Percentiles rank a stretch among this genome's conserved stretches.
Evolutionary conservation across 2,797 vertebrate species (phyloP).

Genomic region (Silurus aristotelis): DNA sequence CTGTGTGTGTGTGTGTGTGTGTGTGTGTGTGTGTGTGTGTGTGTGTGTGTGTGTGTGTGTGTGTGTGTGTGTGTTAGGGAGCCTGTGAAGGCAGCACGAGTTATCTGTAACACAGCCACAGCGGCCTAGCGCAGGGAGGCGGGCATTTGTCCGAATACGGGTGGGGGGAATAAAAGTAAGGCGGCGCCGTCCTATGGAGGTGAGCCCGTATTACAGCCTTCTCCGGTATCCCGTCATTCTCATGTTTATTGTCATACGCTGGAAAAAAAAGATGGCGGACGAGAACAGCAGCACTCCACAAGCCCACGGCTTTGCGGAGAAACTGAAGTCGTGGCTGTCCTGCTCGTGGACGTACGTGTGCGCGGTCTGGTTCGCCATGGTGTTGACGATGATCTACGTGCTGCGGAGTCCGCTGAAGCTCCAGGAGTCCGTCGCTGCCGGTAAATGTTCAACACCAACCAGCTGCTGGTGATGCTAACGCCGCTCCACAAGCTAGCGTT

Average conservation of each 20-base stretch:
- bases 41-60: no score
- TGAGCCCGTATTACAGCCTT: slow-evolving; percentile 25
- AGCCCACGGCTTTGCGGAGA: slow-evolving; percentile 79
- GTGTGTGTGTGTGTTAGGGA: no score
- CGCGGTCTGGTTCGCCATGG: slow-evolving; percentile 81
- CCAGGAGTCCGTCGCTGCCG: slow-evolving; percentile 87
- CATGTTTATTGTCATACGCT: slow-evolving; percentile 83
- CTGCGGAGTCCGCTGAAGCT: slow-evolving; percentile 90
- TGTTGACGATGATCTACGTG: slow-evolving; percentile 86
- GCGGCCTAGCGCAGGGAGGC: slow-evolving; percentile 13
- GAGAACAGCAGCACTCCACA: slow-evolving; percentile 74
- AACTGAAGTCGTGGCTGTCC: slow-evolving; percentile 81
- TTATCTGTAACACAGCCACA: not conserved
- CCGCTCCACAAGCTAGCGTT: slow-evolving; percentile 3
- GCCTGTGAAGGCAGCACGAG: not conserved
- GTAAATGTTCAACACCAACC: slow-evolving; percentile 71
- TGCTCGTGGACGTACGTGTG: slow-evolving; percentile 87
- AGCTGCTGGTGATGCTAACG: slow-evolving; percentile 16
- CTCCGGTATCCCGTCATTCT: slow-evolving; percentile 72
- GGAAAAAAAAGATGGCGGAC: slow-evolving; percentile 84
- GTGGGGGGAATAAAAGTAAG: not conserved
- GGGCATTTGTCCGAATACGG: slow-evolving; percentile 16
- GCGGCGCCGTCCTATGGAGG: slow-evolving; percentile 37
- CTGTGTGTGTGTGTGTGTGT: no score
- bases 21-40: no score